A percentile compares a stretch with the other conserved stretches of the same genome.
Conservation (phyloP, 2,797 vertebrate species). For the Eulemur mongoz region DNA sequence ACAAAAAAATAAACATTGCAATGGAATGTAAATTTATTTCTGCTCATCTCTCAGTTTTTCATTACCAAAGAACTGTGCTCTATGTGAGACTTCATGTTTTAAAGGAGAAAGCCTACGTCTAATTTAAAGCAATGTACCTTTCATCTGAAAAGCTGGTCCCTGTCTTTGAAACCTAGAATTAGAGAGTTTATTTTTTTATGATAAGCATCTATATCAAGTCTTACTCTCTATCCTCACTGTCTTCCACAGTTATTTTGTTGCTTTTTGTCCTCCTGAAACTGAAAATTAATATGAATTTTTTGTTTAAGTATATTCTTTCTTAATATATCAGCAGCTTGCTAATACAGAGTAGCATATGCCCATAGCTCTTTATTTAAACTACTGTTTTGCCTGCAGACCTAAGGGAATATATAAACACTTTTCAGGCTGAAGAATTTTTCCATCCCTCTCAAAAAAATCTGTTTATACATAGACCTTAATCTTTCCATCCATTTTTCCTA, state of each 20-base stretch:
- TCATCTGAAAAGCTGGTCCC: not conserved
- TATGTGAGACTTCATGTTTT: not conserved
- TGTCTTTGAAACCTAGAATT: conserved; percentile 20
- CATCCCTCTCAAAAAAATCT: not conserved
- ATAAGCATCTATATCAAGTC: not conserved
- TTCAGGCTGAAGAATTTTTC: not conserved
- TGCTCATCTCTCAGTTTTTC: not conserved
- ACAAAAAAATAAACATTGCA: not conserved
- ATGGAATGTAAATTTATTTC: not conserved
- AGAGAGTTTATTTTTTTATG: not conserved
- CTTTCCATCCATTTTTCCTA: not conserved
- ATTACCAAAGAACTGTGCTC: not conserved
- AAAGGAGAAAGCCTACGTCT: not conserved
- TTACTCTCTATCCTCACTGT: not conserved
- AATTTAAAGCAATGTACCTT: not conserved
- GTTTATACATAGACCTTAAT: not conserved
- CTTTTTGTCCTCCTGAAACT: not conserved
- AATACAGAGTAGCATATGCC: not conserved
- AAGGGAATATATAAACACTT: not conserved
- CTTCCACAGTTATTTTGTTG: not conserved
- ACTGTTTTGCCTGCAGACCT: not conserved
- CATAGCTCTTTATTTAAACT: conserved; percentile 5
- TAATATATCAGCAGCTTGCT: not conserved
- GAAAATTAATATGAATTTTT: not conserved
- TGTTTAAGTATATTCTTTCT: not conserved